A percentile compares a stretch with the other conserved stretches of the same genome.
Evolutionary conservation across 2,113 vertebrate genomes (phyloP).

Genomic region (Leucopsar rothschildi): DNA sequence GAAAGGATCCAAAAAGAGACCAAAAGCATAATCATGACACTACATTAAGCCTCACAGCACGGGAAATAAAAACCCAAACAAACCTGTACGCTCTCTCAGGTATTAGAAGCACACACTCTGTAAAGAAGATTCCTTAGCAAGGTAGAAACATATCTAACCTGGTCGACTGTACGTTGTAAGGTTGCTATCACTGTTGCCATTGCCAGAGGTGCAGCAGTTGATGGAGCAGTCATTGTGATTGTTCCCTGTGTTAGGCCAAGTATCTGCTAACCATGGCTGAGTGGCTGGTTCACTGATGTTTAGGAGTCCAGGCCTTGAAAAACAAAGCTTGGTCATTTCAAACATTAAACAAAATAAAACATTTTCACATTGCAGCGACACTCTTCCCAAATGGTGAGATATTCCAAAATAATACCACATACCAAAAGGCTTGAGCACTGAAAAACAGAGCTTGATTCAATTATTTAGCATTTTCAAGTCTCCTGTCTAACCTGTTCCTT

Average conservation of each 20-base stretch:
- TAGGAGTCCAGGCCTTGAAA: constrained; percentile 89
- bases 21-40: neutral
- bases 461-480: neutral
- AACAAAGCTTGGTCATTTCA: constrained; percentile 15
- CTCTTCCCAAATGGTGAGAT: neutral
- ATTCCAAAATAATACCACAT: neutral
- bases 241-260: constrained; percentile 96
- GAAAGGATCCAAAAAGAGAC: neutral
- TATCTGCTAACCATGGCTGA: constrained; percentile 97
- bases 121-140: constrained; percentile 22
- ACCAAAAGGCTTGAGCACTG: neutral
- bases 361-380: neutral
- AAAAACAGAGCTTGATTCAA: neutral
- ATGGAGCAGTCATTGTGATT: constrained; percentile 97
- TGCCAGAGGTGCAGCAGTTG: constrained; percentile 93
- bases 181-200: constrained; percentile 96
- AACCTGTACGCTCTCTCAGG: neutral
- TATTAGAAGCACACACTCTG: neutral
- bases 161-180: constrained; percentile 95
- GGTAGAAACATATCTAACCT: constrained; percentile 77
- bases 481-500: neutral
- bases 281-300: constrained; percentile 91
- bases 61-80: neutral
- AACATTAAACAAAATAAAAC: neutral
- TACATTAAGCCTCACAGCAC: neutral